Percentiles rank a stretch among this genome's conserved stretches.
phyloP scores from a whole-genome alignment of 2,888 invertebrate genomes.

The Drosophila sordidula region DNA sequence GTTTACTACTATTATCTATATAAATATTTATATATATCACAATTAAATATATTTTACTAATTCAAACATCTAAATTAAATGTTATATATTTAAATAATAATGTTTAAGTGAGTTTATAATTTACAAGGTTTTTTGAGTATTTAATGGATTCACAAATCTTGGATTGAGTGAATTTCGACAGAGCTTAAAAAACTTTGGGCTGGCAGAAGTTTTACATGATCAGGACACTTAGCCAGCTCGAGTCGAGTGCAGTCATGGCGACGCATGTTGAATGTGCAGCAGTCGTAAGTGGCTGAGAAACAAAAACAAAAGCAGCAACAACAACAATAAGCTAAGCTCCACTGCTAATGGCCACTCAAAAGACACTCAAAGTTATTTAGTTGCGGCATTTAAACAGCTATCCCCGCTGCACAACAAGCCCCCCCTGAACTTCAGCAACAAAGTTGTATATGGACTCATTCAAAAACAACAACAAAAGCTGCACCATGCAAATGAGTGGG shows the following conservation, averaged over 20 bases:
- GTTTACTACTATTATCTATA: no score
- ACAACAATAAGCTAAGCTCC: slow-evolving; percentile 51
- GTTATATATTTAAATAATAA: no score
- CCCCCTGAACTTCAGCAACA: slow-evolving; percentile 29
- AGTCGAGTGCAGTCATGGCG: neutral
- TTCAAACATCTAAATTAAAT: no score
- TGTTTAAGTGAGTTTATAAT: no score
- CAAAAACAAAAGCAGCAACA: slow-evolving; percentile 9
- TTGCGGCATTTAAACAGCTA: slow-evolving; percentile 73
- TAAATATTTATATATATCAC: no score
- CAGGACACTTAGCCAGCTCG: neutral
- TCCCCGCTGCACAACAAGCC: slow-evolving; percentile 1
- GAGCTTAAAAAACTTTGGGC: neutral
- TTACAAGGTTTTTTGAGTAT: no score
- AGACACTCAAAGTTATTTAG: slow-evolving; percentile 79
- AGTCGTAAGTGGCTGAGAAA: slow-evolving; percentile 9
- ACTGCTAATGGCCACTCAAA: slow-evolving; percentile 78
- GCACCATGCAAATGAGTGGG: slow-evolving; percentile 67
- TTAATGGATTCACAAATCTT: neutral
- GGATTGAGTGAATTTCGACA: no score
- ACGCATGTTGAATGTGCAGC: slow-evolving; percentile 24
- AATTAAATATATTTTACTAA: no score
- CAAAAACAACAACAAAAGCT: slow-evolving; percentile 29
- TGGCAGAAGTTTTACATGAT: neutral
- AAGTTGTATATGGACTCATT: slow-evolving; percentile 46